Percentiles rank a stretch among this genome's conserved stretches.
These are phyloP conservation scores for Callimorpha dominula DNA, from an alignment of 2,888 invertebrate species.

Conservation along the genomic window DNA sequence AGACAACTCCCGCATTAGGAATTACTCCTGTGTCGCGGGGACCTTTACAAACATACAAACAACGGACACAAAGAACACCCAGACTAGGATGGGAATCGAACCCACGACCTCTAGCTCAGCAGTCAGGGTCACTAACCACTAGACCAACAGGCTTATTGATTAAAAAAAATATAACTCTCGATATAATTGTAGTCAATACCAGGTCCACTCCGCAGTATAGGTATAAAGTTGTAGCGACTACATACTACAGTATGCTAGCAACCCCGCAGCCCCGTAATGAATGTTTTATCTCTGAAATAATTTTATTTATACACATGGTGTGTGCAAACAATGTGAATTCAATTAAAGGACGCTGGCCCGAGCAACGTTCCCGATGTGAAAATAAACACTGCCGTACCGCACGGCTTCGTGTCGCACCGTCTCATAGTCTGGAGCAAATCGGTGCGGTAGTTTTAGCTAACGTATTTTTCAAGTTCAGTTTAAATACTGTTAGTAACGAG, in stretches of 20 bases:
- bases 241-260: background rate
- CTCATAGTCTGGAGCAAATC: background rate
- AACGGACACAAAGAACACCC: no score
- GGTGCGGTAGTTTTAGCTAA: background rate
- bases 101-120: no score
- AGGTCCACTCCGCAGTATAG: no score
- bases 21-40: no score
- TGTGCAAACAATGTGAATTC: conserved; percentile 57
- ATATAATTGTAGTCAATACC: no score
- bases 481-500: conserved; percentile 8
- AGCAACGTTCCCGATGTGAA: conserved; percentile 21
- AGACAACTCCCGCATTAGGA: no score
- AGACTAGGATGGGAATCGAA: no score
- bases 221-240: background rate
- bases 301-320: conserved; percentile 46
- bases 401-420: background rate
- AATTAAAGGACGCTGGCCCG: conserved; percentile 51
- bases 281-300: conserved; percentile 39
- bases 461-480: conserved; percentile 6
- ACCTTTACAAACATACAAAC: no score
- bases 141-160: no score
- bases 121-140: no score
- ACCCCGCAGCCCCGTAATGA: conserved; percentile 39
- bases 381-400: conserved; percentile 6
- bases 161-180: no score